Evolutionary conservation across 2,797 vertebrate genomes (phyloP).

Genomic region (Halcyon badia): DNA sequence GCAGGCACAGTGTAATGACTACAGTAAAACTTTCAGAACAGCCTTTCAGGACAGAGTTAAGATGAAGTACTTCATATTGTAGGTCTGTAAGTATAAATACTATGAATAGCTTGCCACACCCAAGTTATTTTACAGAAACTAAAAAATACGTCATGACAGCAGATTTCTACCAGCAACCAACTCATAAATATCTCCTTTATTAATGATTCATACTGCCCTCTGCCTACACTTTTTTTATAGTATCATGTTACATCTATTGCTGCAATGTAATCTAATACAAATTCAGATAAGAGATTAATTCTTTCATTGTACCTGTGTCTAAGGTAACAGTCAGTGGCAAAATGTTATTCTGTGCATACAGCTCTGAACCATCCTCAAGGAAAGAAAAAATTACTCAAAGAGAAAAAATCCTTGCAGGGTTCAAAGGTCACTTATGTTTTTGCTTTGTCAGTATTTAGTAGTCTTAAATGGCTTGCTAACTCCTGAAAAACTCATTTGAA

Average conservation of each 20-base stretch:
- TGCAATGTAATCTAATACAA: neutral
- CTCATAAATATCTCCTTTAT: neutral
- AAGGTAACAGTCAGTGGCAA: neutral
- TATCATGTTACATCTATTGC: neutral
- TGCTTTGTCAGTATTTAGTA: neutral
- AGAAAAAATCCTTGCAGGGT: neutral
- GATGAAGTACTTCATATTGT: neutral
- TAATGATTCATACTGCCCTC: neutral
- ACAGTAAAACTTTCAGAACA: neutral
- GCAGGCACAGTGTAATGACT: neutral
- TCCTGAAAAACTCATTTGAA: conserved; percentile 16
- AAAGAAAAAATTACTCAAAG: conserved; percentile 1
- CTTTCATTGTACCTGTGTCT: neutral
- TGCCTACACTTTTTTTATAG: neutral
- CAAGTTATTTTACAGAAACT: neutral
- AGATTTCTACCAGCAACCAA: neutral
- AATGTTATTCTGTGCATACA: neutral
- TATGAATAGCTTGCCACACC: neutral
- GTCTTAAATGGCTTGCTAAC: conserved; percentile 44
- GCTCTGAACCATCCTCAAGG: neutral
- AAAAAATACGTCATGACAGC: neutral
- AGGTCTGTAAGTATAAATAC: neutral
- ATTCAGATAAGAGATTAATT: neutral
- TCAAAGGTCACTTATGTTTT: conserved; percentile 34
- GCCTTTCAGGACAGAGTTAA: neutral